Conservation (phyloP, 2,113 vertebrate genomes). For the Nymphicus hollandicus region DNA sequence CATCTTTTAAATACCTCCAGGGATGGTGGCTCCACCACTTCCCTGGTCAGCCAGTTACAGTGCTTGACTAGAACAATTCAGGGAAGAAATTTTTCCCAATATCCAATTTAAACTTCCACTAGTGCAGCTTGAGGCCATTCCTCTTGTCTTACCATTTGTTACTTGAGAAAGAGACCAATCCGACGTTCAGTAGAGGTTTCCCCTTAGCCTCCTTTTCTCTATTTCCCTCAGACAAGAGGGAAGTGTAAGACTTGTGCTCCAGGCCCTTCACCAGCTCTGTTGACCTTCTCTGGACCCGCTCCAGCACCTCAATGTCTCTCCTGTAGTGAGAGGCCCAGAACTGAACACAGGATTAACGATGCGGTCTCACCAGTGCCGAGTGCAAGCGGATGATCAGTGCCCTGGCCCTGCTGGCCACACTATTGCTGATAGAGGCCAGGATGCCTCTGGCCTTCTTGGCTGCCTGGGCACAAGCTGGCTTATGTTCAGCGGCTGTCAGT, state of each 20-base stretch:
- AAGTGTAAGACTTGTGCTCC: background rate
- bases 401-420: background rate
- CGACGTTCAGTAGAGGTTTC: background rate
- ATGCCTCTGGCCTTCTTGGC: background rate
- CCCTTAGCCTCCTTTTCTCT: background rate
- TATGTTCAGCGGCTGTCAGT: rapidly evolving
- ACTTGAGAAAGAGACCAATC: background rate
- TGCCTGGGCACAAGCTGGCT: background rate
- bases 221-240: background rate
- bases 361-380: background rate
- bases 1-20: background rate
- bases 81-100: background rate
- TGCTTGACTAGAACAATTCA: background rate
- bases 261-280: background rate
- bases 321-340: background rate
- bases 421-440: background rate
- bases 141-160: background rate
- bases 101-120: background rate
- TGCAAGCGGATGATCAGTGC: background rate
- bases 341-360: rapidly evolving
- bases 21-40: background rate
- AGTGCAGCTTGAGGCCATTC: background rate
- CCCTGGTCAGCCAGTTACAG: background rate
- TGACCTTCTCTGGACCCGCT: background rate
- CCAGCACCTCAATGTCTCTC: background rate